These are phyloP conservation scores for fruit fly (Drosophila melanogaster) DNA, from an alignment of 1,140 invertebrate species.

Conservation along the genomic window DNA sequence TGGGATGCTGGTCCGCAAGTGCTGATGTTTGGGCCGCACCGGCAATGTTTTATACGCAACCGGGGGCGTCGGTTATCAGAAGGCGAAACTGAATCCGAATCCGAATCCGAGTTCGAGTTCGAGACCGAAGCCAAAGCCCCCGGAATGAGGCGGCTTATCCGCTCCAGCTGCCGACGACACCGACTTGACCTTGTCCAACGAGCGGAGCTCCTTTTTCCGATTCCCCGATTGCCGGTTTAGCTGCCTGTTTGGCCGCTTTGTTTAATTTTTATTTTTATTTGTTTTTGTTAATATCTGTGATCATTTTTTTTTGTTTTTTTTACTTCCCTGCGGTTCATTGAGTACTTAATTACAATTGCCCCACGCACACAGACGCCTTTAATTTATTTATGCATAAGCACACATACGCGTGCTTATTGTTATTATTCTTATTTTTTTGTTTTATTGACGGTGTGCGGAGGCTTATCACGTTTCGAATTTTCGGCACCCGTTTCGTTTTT, in stretches of 20 bases:
- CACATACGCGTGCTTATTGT: slow-evolving; percentile 8
- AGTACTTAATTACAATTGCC: slow-evolving; percentile 73
- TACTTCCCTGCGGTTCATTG: slow-evolving; percentile 75
- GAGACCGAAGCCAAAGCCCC: slow-evolving; percentile 1
- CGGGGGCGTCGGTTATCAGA: slow-evolving; percentile 37
- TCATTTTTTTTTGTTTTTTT: not conserved
- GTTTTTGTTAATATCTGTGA: not conserved
- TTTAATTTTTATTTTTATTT: slow-evolving; percentile 15
- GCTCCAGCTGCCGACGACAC: slow-evolving; percentile 27
- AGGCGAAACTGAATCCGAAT: slow-evolving; percentile 12
- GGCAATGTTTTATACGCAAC: slow-evolving; percentile 65
- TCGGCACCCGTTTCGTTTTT: slow-evolving; percentile 17
- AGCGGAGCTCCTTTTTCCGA: slow-evolving; percentile 46
- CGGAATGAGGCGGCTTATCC: slow-evolving; percentile 64
- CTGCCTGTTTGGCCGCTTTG: slow-evolving; percentile 72
- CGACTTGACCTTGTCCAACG: slow-evolving; percentile 67
- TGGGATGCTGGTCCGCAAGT: slow-evolving; percentile 51
- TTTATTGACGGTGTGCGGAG: slow-evolving; percentile 8
- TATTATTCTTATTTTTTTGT: slow-evolving; percentile 11
- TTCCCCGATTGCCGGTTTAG: slow-evolving; percentile 37
- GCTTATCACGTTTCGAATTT: slow-evolving; percentile 69
- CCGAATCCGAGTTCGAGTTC: too few species aligned
- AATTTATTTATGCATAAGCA: slow-evolving; percentile 38
- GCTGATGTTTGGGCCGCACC: slow-evolving; percentile 35
- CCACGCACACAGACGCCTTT: slow-evolving; percentile 40